Conservation (phyloP, 1,140 invertebrate species). For the Zaprionus inermis region DNA sequence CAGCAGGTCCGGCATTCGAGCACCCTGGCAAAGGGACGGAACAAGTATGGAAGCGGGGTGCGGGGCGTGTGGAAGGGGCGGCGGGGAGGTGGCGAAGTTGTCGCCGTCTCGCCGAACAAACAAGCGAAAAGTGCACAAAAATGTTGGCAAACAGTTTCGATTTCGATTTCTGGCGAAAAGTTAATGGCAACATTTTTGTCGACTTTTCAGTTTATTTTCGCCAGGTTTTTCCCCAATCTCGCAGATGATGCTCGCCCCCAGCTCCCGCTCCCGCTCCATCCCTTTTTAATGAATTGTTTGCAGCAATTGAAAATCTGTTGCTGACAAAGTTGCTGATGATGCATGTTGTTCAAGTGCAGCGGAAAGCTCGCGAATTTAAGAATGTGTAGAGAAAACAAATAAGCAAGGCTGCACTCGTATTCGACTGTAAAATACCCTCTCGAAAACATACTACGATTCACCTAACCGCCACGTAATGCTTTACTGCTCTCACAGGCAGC, state of each 20-base stretch:
- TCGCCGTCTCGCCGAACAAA: slow-evolving; percentile 48
- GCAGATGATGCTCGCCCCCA: neutral
- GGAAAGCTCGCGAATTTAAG: neutral
- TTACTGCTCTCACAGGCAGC: too few relatives aligned
- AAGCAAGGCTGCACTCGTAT: too few relatives aligned
- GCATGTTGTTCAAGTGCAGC: slow-evolving; percentile 14
- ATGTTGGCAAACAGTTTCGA: slow-evolving; percentile 79
- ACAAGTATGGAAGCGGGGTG: neutral
- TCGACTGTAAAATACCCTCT: too few relatives aligned
- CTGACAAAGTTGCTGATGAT: slow-evolving; percentile 65
- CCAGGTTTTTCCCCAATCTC: slow-evolving; percentile 24
- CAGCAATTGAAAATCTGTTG: slow-evolving; percentile 73
- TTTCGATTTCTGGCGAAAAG: slow-evolving; percentile 71
- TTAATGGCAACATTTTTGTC: slow-evolving; percentile 68
- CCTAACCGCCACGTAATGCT: too few relatives aligned
- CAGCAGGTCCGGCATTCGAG: slow-evolving; percentile 22
- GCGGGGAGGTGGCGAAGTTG: slow-evolving; percentile 9
- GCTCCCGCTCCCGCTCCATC: neutral
- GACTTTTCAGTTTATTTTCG: slow-evolving; percentile 73
- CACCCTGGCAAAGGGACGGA: neutral
- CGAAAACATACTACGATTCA: too few relatives aligned
- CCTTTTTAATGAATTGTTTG: slow-evolving; percentile 55
- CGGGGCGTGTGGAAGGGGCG: too few relatives aligned
- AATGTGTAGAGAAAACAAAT: too few relatives aligned
- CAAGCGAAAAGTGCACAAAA: slow-evolving; percentile 64